Evolutionary conservation across 1,140 invertebrate species (phyloP).

Genomic region (Rhagoletis zephyria): DNA sequence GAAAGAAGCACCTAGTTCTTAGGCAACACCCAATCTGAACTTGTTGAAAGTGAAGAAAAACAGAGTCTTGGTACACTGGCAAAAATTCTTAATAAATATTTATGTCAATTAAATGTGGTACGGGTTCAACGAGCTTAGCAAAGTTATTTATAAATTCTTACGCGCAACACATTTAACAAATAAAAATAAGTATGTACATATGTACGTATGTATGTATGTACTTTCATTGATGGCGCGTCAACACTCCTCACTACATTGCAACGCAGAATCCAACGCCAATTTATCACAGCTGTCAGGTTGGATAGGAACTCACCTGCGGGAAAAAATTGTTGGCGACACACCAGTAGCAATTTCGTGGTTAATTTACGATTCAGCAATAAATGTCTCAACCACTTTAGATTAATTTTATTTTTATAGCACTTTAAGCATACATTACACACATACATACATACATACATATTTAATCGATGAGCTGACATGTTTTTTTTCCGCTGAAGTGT

Average conservation of each 20-base stretch:
- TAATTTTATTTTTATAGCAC: conserved; percentile 15
- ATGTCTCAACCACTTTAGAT: conserved; percentile 37
- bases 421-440: background rate
- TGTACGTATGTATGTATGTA: background rate
- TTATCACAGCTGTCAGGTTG: conserved; percentile 36
- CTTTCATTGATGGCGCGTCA: background rate
- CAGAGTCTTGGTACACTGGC: too few relatives aligned
- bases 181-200: background rate
- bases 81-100: too few relatives aligned
- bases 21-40: too few relatives aligned
- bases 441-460: background rate
- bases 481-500: background rate
- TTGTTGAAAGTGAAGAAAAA: too few relatives aligned
- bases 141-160: conserved; percentile 23
- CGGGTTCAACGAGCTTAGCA: background rate
- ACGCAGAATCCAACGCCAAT: conserved; percentile 5
- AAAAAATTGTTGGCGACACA: conserved; percentile 30
- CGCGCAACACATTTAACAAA: background rate
- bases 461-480: background rate
- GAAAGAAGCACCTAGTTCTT: too few relatives aligned
- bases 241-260: background rate
- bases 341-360: conserved; percentile 29
- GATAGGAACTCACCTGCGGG: conserved; percentile 28
- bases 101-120: background rate
- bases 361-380: conserved; percentile 46